These are phyloP conservation scores for Drosophila phalerata DNA, from an alignment of 2,888 invertebrate genomes.

Conservation along the genomic window DNA sequence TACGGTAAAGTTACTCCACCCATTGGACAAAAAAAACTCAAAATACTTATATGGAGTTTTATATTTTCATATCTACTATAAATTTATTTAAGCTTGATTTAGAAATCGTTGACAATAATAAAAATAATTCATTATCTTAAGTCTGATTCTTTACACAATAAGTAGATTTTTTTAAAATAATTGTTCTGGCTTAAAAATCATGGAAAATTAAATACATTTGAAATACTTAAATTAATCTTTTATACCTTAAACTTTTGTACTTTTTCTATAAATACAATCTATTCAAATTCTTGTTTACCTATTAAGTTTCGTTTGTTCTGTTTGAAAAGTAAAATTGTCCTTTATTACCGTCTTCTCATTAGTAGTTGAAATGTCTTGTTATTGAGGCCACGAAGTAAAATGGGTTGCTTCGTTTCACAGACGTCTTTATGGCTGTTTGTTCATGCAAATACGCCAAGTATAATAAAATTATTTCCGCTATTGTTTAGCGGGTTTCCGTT, in stretches of 20 bases:
- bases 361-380: slow-evolving; percentile 58
- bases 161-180: too few relatives aligned
- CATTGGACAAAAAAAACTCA: too few relatives aligned
- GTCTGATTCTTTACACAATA: not conserved
- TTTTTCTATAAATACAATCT: not conserved
- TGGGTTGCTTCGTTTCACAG: slow-evolving; percentile 46
- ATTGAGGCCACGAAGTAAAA: slow-evolving; percentile 52
- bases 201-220: not conserved
- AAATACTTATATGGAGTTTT: too few relatives aligned
- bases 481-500: slow-evolving; percentile 55
- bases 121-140: too few relatives aligned
- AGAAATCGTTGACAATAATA: too few relatives aligned
- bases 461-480: slow-evolving; percentile 77
- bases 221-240: not conserved
- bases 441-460: slow-evolving; percentile 69
- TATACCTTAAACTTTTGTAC: not conserved
- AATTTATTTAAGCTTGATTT: too few relatives aligned
- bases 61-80: too few relatives aligned
- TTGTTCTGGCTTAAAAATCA: not conserved
- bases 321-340: slow-evolving; percentile 10
- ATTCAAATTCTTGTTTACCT: not conserved
- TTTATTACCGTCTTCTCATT: slow-evolving; percentile 50
- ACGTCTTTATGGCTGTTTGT: slow-evolving; percentile 71
- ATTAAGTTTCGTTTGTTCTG: not conserved
- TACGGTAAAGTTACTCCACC: too few relatives aligned